Base-by-base conservation (phyloP, 2,113 vertebrate species). In the Gasterosteus nipponicus region DNA sequence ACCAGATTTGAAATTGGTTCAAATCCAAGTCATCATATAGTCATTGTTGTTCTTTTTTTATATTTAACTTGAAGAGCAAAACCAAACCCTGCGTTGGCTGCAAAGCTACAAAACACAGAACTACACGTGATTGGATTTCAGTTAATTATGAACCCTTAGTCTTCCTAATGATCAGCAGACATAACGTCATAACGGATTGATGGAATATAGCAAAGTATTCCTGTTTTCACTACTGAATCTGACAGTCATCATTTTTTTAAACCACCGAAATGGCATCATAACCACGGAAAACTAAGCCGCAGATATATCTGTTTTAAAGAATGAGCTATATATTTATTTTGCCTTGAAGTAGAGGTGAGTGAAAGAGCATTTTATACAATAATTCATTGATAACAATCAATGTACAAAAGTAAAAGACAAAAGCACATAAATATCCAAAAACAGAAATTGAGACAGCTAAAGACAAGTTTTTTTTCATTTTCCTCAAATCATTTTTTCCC, bases 331-430 rank as follows among this genome's bases (percentile, higher is more conserved):
- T 33, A 10, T 11, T 53, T 47, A 5, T 75, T 85, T 89, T 86
- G 73, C 82, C 59, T 90, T 76, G 29, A 86, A 85, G 75, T 75
- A 77, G 29, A 58, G 47, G 75, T 84, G 82, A 90, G 89, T 84
- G 86, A 69, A 69, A 31, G n/a, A 70, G 66, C 11, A 26, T 86
- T 86, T 74, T 89, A 10, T 87, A 91, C 86, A 90, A 51, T 81
- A 86, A 87, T 81, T 78, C 83, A 87, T 89, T 90, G 66, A 86
- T 87, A 89, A 83, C 84, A 76, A 89, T 86, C 77, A 92, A 89
- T 91, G 82, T 89, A 91, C 87, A 73, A 83, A 92, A 90, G 58
- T 86, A 86, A 90, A 91, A 83, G 89, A 90, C 88, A 75, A 80
- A 89, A 91, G 78, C 89, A 88, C 91, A 91, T 78, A 75, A 82